A percentile compares a stretch with the other conserved stretches of the same genome.
Conservation (phyloP, 1,140 invertebrate genomes). For the Bemisia tabaci region DNA sequence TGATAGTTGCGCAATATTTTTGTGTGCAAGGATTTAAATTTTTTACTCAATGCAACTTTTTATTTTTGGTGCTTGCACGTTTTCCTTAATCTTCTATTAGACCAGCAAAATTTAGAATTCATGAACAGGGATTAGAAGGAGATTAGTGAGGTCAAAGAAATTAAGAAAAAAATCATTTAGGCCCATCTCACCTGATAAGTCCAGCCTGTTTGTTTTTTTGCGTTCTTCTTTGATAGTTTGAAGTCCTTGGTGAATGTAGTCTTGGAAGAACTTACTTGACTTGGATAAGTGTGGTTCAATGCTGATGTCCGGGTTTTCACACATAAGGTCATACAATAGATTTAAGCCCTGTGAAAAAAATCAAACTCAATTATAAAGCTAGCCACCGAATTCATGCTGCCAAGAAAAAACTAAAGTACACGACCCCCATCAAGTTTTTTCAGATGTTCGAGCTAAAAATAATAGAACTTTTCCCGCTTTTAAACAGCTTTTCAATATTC, state of each 20-base stretch:
- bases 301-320: constrained; percentile 79
- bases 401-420: constrained; percentile 1
- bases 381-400: neutral
- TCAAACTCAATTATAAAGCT: constrained; percentile 8
- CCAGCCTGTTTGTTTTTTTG: neutral
- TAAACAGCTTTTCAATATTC: too few species aligned
- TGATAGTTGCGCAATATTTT: too few species aligned
- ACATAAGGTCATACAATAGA: constrained; percentile 79
- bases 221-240: constrained; percentile 49
- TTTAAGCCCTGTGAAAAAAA: constrained; percentile 47
- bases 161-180: too few species aligned
- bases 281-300: constrained; percentile 80
- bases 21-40: too few species aligned
- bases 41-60: too few species aligned
- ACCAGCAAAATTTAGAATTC: too few species aligned
- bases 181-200: neutral
- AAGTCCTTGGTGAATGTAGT: constrained; percentile 78
- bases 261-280: constrained; percentile 80
- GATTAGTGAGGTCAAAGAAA: too few species aligned
- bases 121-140: too few species aligned
- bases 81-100: too few species aligned
- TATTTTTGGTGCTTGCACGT: too few species aligned
- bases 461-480: too few species aligned
- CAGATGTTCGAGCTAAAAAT: too few species aligned
- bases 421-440: neutral